Base-by-base conservation (phyloP, 1,140 invertebrate genomes). In the Brachystomella parvula region DNA sequence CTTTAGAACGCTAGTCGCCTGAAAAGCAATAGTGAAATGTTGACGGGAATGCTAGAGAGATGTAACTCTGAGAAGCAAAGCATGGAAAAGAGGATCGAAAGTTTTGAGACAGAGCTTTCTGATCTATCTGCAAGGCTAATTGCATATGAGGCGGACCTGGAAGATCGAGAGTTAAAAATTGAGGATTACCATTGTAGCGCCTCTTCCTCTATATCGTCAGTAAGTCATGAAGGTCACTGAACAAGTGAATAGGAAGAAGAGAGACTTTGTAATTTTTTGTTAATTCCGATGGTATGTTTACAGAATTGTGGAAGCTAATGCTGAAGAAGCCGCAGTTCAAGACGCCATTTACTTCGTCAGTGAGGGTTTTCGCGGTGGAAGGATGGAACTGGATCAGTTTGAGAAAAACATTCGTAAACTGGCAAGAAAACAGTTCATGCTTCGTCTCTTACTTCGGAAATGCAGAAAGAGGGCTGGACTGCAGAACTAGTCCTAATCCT, bases 301-400 rank as follows among this genome's bases (percentile, higher is more conserved):
- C 72, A 92, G 89, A 76, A 86, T 99, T 76, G 79, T 99, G 30
- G 93, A 92, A 81, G 87, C 93, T 32, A 98, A 93, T 85, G 93
- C 94, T 60, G 94, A 98, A 80, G 96, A 99, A 81, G 92, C 94
- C 73, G 94, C 96, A 15, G 88, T 92, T 58, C 96, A 98, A 82
- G 96, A 99, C 84, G 90, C 94, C 58, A 96, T 99, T 75, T 99
- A 98, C 78, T 96, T 95, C 78, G 86, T 99, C 76, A 94, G 93
- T 19, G 94, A 98, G 81, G 96, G 92, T 29, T 79, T 99, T 61
- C 83, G 94, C 69, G 88, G 89, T 74, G 89, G 90, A 63, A 90
- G 94, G 2, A 94, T 99, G 76, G 94, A 96, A 80, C 79, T 98
- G 73, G 95, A 98, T 75, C 87, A 91, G 49, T 99, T 97, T 81